Percentiles rank a stretch among this genome's conserved stretches.
phyloP scores from a whole-genome alignment of 2,113 vertebrate genomes.

The Panthera tigris region DNA sequence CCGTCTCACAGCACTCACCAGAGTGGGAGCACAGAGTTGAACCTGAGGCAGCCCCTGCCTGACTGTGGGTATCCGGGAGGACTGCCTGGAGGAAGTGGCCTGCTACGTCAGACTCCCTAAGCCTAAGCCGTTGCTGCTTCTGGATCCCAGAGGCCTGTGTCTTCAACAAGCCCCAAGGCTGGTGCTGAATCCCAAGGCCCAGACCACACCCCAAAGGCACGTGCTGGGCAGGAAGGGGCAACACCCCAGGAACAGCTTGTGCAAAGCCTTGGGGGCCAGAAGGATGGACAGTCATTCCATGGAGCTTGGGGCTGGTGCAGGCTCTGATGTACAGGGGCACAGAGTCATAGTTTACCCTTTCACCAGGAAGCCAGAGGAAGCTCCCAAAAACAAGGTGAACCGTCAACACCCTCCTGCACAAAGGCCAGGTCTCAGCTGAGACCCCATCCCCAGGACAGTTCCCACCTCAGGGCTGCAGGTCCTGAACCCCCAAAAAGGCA shows the following conservation, averaged over 20 bases:
- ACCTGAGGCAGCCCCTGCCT: background rate
- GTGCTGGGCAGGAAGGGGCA: no score
- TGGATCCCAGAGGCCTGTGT: background rate
- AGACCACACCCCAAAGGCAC: background rate
- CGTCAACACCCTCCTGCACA: background rate
- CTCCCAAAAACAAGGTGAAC: background rate
- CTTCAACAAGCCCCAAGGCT: background rate
- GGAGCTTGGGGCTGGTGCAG: background rate
- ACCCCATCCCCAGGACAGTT: no score
- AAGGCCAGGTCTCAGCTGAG: background rate
- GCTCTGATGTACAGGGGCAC: background rate
- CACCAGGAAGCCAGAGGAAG: background rate
- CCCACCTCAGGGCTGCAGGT: background rate
- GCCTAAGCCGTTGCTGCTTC: background rate
- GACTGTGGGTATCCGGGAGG: background rate
- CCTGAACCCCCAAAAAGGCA: background rate
- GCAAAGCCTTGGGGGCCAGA: background rate
- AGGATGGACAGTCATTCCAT: background rate
- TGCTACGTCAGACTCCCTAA: no score
- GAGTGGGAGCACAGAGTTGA: background rate
- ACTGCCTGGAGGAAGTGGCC: background rate
- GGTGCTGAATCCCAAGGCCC: background rate
- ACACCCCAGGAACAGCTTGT: background rate
- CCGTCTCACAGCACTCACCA: background rate
- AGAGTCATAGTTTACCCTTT: background rate